A percentile compares a stretch with the other conserved stretches of the same genome.
Evolutionary conservation across 2,888 invertebrate genomes (phyloP).

Genomic region (Bombyx huttoni): DNA sequence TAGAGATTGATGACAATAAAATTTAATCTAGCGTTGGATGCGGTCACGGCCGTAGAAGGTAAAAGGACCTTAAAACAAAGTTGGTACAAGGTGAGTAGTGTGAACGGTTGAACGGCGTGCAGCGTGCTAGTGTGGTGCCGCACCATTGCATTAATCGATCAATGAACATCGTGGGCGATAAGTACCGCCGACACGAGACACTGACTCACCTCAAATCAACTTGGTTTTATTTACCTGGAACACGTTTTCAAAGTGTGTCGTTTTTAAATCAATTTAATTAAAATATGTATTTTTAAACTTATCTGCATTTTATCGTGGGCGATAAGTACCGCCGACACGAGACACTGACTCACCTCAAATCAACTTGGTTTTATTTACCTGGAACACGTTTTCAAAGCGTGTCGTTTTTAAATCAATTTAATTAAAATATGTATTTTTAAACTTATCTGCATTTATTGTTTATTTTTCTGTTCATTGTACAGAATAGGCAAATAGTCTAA

Average conservation of each 20-base stretch:
- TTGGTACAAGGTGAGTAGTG: slow-evolving; percentile 24
- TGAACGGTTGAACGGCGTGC: slow-evolving; percentile 20
- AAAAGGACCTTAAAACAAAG: slow-evolving; percentile 23
- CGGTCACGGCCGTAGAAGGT: slow-evolving; percentile 31
- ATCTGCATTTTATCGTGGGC: no score
- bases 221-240: neutral
- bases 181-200: neutral
- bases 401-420: no score
- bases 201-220: neutral
- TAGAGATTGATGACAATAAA: neutral
- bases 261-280: no score
- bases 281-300: no score
- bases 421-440: no score
- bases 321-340: neutral
- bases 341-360: neutral
- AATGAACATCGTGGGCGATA: slow-evolving; percentile 8
- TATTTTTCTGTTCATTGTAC: no score
- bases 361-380: neutral
- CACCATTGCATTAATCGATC: slow-evolving; percentile 1
- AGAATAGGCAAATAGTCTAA: no score
- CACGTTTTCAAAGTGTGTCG: neutral
- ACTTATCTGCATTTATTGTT: no score
- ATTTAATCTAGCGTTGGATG: slow-evolving; percentile 4
- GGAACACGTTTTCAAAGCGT: neutral
- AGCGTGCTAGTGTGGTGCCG: slow-evolving; percentile 3